Percentiles rank a stretch among this genome's conserved stretches.
phyloP scores from a whole-genome alignment of 1,140 invertebrate species.

The Aporrectodea caliginosa region DNA sequence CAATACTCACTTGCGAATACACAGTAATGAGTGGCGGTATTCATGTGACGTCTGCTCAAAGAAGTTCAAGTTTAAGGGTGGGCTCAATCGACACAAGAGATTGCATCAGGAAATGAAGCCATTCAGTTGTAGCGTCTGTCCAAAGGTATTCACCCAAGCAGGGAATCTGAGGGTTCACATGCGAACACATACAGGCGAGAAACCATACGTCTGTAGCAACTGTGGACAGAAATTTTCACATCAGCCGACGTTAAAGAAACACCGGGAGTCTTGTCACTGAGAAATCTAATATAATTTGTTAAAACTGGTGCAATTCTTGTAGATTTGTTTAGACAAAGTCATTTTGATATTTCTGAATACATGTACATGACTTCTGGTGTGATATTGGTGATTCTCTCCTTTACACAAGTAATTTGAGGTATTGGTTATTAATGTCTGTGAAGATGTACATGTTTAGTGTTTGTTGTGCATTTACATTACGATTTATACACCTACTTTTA shows the following conservation, averaged over 20 bases:
- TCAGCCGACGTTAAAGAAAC: background rate
- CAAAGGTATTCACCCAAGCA: constrained; percentile 17
- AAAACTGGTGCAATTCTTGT: too few species aligned
- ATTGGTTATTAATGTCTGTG: too few species aligned
- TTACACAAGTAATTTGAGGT: too few species aligned
- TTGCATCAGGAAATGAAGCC: constrained; percentile 21
- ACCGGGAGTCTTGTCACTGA: too few species aligned
- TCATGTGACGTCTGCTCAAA: background rate
- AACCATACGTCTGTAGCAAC: constrained; percentile 56
- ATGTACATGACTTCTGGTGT: too few species aligned
- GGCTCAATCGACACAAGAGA: constrained; percentile 16
- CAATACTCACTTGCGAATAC: background rate
- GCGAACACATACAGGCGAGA: constrained; percentile 33
- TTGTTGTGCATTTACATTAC: too few species aligned
- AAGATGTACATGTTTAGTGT: too few species aligned
- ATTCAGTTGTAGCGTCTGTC: constrained; percentile 24
- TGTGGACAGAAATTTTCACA: constrained; percentile 2
- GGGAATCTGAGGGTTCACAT: constrained; percentile 24
- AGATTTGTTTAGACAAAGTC: too few species aligned
- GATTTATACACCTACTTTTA: too few species aligned
- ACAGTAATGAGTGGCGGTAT: background rate
- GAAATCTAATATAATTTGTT: too few species aligned
- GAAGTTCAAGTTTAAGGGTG: constrained; percentile 13
- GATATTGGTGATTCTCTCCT: too few species aligned
- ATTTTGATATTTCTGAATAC: too few species aligned